Percentiles rank a stretch among this genome's conserved stretches.
Conservation (phyloP, 1,140 invertebrate species). For the Temnothorax longispinosus region DNA sequence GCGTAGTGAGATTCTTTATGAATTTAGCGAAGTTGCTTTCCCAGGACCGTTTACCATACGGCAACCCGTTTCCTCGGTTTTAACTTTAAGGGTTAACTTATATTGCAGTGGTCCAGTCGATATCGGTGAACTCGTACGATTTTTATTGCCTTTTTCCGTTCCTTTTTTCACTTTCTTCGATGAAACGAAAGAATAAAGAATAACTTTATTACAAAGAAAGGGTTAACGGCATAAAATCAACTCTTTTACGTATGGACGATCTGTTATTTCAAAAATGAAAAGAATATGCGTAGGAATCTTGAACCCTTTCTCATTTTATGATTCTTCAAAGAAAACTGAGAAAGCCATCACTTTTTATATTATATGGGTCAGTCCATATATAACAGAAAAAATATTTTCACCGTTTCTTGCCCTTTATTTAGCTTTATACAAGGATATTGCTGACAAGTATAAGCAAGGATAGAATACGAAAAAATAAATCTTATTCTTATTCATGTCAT, state of each 20-base stretch:
- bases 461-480: neutral
- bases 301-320: conserved; percentile 62
- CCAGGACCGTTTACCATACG: conserved; percentile 73
- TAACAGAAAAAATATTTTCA: conserved; percentile 57
- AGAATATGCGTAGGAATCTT: neutral
- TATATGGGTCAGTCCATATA: conserved; percentile 60
- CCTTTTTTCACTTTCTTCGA: conserved; percentile 1
- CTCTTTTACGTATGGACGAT: conserved; percentile 21
- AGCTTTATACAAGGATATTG: neutral
- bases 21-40: conserved; percentile 77
- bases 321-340: conserved; percentile 53
- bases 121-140: conserved; percentile 63
- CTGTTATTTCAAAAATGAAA: conserved; percentile 24
- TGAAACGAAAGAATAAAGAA: conserved; percentile 77
- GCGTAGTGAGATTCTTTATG: conserved; percentile 79
- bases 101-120: conserved; percentile 67
- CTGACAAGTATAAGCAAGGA: neutral
- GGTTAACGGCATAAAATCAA: conserved; percentile 78
- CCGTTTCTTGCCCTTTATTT: conserved; percentile 64
- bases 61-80: conserved; percentile 28
- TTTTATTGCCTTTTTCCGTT: conserved; percentile 59
- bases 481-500: neutral
- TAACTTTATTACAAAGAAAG: conserved; percentile 81
- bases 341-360: conserved; percentile 24
- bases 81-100: conserved; percentile 79